These are phyloP conservation scores for Cololabis saira DNA, from an alignment of 2,113 vertebrate genomes.

Conservation along the genomic window DNA sequence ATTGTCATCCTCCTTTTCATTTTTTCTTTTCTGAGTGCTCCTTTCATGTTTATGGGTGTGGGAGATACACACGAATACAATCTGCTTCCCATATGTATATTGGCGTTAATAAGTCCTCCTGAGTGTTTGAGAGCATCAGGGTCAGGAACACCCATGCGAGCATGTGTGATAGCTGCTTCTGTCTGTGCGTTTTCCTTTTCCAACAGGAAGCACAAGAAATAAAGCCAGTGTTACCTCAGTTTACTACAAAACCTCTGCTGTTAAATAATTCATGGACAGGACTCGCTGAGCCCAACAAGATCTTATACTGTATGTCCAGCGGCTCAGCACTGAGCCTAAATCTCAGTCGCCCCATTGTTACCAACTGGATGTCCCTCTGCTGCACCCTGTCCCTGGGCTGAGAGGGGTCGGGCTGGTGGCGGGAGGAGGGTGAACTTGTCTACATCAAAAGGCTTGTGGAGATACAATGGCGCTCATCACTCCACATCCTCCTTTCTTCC, in stretches of 20 bases:
- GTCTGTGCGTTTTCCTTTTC: slow-evolving; percentile 30
- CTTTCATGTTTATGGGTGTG: slow-evolving; percentile 53
- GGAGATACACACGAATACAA: slow-evolving; percentile 18
- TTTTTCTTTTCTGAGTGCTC: slow-evolving; percentile 41
- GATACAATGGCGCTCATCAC: slow-evolving; percentile 79
- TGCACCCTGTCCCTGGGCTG: slow-evolving; percentile 60
- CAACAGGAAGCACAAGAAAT: slow-evolving; percentile 38
- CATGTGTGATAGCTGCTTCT: background rate
- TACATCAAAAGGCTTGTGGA: slow-evolving; percentile 76
- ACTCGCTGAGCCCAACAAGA: slow-evolving; percentile 19
- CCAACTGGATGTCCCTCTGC: slow-evolving; percentile 43
- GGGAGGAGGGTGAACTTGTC: slow-evolving; percentile 40
- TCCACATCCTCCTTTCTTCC: slow-evolving; percentile 78
- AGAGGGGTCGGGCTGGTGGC: slow-evolving; percentile 23
- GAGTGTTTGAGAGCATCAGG: slow-evolving; percentile 63
- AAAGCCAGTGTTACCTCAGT: slow-evolving; percentile 23
- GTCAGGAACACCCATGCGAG: slow-evolving; percentile 57
- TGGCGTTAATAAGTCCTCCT: slow-evolving; percentile 75
- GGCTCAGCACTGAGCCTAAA: slow-evolving; percentile 16
- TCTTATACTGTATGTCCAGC: slow-evolving; percentile 4
- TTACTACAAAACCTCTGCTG: slow-evolving; percentile 14
- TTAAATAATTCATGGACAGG: slow-evolving; percentile 40
- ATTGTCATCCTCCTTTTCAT: slow-evolving; percentile 60
- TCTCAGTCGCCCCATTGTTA: slow-evolving; percentile 63
- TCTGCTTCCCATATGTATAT: slow-evolving; percentile 5